Percentiles rank a stretch among this genome's conserved stretches.
These are phyloP conservation scores for Porites cylindrica DNA, from an alignment of 92 coral and sea anemone genomes.

Conservation along the genomic window DNA sequence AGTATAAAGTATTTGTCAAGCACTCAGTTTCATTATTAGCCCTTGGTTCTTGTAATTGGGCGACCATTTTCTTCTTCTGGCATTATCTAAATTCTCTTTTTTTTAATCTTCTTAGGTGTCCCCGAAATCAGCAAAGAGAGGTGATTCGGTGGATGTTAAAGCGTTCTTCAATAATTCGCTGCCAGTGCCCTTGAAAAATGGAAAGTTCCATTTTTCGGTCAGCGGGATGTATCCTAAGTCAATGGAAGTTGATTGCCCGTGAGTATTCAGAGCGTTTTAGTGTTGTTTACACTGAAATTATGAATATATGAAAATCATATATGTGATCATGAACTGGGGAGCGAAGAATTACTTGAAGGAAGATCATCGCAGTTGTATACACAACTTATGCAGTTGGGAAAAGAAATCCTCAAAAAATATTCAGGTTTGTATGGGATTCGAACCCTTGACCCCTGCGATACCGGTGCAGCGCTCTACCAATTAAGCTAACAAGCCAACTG, in stretches of 20 bases:
- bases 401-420: no score
- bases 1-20: no score
- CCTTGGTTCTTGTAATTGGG: neutral
- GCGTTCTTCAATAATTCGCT: slow-evolving; percentile 77
- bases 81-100: neutral
- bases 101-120: slow-evolving; percentile 18
- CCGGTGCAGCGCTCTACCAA: no score
- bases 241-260: slow-evolving; percentile 34
- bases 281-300: neutral
- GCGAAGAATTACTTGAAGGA: no score
- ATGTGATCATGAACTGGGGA: no score
- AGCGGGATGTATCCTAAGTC: slow-evolving; percentile 64
- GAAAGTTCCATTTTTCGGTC: slow-evolving; percentile 68
- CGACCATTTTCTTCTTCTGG: neutral
- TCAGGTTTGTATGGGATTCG: no score
- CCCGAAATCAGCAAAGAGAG: slow-evolving; percentile 34
- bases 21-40: no score
- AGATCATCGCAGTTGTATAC: no score
- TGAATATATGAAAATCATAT: no score
- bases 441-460: no score
- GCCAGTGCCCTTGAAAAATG: slow-evolving; percentile 65
- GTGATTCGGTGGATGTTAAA: slow-evolving; percentile 62
- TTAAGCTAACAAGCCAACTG: no score
- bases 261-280: slow-evolving; percentile 8
- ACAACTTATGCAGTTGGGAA: no score